phyloP scores from a whole-genome alignment of 2,797 vertebrate genomes.

The Ataeniobius toweri region DNA sequence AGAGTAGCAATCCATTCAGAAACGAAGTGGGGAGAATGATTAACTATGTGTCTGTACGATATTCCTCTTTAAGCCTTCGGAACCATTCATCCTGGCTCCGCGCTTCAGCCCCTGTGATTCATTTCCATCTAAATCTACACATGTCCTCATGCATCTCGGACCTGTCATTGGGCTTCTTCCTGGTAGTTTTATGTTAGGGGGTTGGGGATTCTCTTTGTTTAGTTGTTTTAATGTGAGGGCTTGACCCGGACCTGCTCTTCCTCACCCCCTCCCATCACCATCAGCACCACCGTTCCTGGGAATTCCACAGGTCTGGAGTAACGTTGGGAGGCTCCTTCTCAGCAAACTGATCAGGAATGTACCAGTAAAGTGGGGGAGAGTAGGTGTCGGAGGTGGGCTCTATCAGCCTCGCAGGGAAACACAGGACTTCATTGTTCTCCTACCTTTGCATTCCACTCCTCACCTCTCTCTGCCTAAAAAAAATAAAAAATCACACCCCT shows the following conservation, averaged over 20 bases:
- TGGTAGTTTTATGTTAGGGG: slow-evolving; percentile 22
- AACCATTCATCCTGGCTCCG: slow-evolving; percentile 52
- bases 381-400: slow-evolving; percentile 58
- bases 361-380: slow-evolving; percentile 50
- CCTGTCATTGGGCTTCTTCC: slow-evolving; percentile 66
- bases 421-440: slow-evolving; percentile 81
- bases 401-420: slow-evolving; percentile 57
- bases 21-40: slow-evolving; percentile 59
- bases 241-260: slow-evolving; percentile 69
- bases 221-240: slow-evolving; percentile 66
- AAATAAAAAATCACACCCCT: slow-evolving; percentile 55
- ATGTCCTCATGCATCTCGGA: slow-evolving; percentile 52
- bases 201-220: slow-evolving; percentile 44
- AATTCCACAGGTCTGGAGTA: slow-evolving; percentile 80
- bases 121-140: slow-evolving; percentile 63
- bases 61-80: slow-evolving; percentile 46
- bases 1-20: slow-evolving; percentile 28
- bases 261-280: not conserved
- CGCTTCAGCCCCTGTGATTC: slow-evolving; percentile 53
- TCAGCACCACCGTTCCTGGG: slow-evolving; percentile 51
- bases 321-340: slow-evolving; percentile 75
- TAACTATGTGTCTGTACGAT: slow-evolving; percentile 51
- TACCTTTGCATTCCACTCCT: slow-evolving; percentile 81
- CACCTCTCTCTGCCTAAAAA: slow-evolving; percentile 67
- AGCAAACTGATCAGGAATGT: slow-evolving; percentile 82